Percentiles rank a stretch among this genome's conserved stretches.
These are phyloP conservation scores for Pachypeltis micranthus DNA, from an alignment of 1,140 invertebrate genomes.

Conservation along the genomic window DNA sequence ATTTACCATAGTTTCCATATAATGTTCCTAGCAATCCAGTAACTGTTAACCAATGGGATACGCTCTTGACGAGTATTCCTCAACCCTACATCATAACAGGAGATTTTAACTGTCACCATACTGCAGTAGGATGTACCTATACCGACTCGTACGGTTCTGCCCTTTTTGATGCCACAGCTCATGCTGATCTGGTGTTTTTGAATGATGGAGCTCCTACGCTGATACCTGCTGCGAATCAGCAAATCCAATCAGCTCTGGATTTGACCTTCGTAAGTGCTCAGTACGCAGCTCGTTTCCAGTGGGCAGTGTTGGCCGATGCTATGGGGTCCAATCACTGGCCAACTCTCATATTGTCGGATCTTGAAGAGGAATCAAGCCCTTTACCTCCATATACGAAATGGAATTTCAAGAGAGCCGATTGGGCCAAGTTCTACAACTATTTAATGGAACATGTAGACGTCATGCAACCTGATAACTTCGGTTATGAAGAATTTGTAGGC, in stretches of 20 bases:
- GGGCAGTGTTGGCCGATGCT: not conserved
- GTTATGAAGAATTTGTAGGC: not conserved
- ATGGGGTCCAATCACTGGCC: not conserved
- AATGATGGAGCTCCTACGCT: not conserved
- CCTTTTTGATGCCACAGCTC: not conserved
- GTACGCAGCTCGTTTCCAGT: not conserved
- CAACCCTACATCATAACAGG: not conserved
- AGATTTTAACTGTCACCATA: not conserved
- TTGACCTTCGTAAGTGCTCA: not conserved
- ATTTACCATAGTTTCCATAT: not conserved
- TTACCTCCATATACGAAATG: not conserved
- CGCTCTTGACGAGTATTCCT: not conserved
- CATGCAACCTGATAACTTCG: not conserved
- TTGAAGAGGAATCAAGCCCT: not conserved
- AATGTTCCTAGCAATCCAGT: not conserved
- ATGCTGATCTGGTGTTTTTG: not conserved
- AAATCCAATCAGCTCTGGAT: not conserved
- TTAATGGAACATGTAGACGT: not conserved
- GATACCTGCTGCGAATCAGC: not conserved
- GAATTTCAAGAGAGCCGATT: not conserved
- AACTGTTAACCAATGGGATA: not conserved
- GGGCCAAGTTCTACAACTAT: not conserved
- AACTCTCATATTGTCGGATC: not conserved
- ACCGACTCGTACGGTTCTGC: not conserved
- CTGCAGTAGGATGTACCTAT: not conserved